Evolutionary conservation across 2,797 vertebrate species (phyloP), one percentile per base, ranked within the genome.

Genomic region (Tamandua tetradactyla): DNA sequence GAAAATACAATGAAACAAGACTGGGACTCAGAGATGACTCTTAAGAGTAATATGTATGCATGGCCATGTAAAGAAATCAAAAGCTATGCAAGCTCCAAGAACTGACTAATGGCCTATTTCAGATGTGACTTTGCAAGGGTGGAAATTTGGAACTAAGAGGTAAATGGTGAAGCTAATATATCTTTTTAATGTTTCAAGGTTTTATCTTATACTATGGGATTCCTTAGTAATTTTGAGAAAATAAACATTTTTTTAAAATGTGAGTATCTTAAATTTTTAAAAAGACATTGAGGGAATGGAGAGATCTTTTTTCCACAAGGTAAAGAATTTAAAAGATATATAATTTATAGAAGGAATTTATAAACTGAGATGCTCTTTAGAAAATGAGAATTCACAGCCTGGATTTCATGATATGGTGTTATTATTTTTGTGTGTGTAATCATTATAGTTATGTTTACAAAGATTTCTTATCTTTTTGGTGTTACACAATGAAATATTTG

Each of bases 91-190:
- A 42, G 27, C 42, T 20, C 30, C 72, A 13, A 37, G 64, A 37
- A 64, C 30, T 47, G 68, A 94, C 66, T 23, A 13, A 86, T 96
- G 95, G 49, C 59, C 72, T n/a, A 0, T 71, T 87, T 87, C 92
- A 74, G n/a, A 95, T 95, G 87, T 2, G 4, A 17, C 68, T 89
- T 44, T 91, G 25, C 76, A 71, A 82, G 22, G 61, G 66, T 14
- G 69, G 81, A 75, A 68, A 40, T 85, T 80, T 86, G 55, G 12
- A 23, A 14, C 37, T 94, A 2, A 23, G 40, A 93, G 95, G 91
- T 97, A 95, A 87, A 82, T 78, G 40, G 5, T 30, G 14, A 49
- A 64, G 57, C 42, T 68, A 42, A 57, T 14, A 0, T 61, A 23
- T 12, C 35, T 78, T 62, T 68, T 35, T 64, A 71, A 47, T 71